phyloP scores from a whole-genome alignment of 2,113 vertebrate species.

The Tretioscincus oriximinensis region DNA sequence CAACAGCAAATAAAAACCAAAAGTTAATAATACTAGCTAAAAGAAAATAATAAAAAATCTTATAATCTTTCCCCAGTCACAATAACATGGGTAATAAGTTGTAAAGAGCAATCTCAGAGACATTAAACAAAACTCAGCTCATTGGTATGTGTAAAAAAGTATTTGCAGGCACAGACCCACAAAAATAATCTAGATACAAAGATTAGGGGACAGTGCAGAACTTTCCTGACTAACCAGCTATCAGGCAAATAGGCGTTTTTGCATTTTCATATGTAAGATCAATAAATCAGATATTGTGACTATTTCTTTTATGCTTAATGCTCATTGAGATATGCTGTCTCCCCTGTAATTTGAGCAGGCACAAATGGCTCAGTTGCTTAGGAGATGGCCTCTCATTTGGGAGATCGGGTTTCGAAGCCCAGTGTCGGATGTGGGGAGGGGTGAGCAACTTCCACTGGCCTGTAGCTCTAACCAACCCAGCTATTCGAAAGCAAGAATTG shows the following conservation, averaged over 20 bases:
- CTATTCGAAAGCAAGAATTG: too few relatives aligned
- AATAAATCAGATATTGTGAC: not conserved
- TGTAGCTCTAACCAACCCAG: too few relatives aligned
- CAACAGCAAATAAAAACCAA: conserved; percentile 13
- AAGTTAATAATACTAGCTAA: conserved; percentile 7
- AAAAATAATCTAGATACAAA: not conserved
- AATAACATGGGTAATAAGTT: not conserved
- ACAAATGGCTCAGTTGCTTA: too few relatives aligned
- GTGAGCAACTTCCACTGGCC: too few relatives aligned
- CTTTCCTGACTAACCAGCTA: not conserved
- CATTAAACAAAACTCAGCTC: not conserved
- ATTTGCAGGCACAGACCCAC: not conserved
- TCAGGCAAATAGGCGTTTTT: not conserved
- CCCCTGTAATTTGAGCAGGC: not conserved
- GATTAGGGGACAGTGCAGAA: not conserved
- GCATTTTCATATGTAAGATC: not conserved
- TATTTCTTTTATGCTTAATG: not conserved
- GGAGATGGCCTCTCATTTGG: too few relatives aligned
- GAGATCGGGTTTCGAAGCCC: too few relatives aligned
- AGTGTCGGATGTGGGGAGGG: too few relatives aligned
- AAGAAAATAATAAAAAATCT: not conserved
- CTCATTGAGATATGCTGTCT: not conserved
- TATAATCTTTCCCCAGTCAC: not conserved
- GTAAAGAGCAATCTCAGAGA: not conserved
- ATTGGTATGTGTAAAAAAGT: too few relatives aligned